Conservation (phyloP, 2,888 invertebrate genomes). For the Cremastobaeus sp. region DNA sequence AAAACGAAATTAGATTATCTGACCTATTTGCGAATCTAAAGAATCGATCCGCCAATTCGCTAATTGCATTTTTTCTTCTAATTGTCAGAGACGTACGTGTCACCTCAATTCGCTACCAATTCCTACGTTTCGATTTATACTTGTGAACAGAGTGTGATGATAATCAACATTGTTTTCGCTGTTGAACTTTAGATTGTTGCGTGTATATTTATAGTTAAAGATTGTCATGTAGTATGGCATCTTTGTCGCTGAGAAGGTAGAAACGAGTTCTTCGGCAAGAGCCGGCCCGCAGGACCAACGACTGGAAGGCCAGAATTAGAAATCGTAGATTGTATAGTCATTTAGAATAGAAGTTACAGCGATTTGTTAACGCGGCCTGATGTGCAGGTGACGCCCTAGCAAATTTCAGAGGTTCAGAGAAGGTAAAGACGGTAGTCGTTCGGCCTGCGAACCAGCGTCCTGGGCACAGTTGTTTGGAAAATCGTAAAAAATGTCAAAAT, state of each 20-base stretch:
- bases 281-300: constrained; percentile 22
- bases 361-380: constrained; percentile 2
- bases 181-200: constrained; percentile 55
- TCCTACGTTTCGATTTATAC: constrained; percentile 67
- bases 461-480: constrained; percentile 39
- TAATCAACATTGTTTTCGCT: constrained; percentile 52
- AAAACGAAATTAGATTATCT: constrained; percentile 52
- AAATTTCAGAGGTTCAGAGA: constrained; percentile 7
- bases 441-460: constrained; percentile 6
- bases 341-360: constrained; percentile 41
- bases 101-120: constrained; percentile 65
- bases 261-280: constrained; percentile 27
- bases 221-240: constrained; percentile 73
- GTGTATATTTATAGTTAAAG: constrained; percentile 67
- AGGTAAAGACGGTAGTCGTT: constrained; percentile 2
- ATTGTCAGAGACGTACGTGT: constrained; percentile 50
- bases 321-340: constrained; percentile 34
- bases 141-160: constrained; percentile 63
- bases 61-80: constrained; percentile 53
- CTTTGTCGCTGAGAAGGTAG: constrained; percentile 56
- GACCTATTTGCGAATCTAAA: constrained; percentile 41
- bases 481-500: constrained; percentile 61
- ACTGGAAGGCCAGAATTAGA: constrained; percentile 28
- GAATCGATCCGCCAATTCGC: constrained; percentile 52
- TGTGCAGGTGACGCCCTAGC: constrained; percentile 4